Conservation (phyloP, 2,797 vertebrate genomes). For the Tarsius wallacei region DNA sequence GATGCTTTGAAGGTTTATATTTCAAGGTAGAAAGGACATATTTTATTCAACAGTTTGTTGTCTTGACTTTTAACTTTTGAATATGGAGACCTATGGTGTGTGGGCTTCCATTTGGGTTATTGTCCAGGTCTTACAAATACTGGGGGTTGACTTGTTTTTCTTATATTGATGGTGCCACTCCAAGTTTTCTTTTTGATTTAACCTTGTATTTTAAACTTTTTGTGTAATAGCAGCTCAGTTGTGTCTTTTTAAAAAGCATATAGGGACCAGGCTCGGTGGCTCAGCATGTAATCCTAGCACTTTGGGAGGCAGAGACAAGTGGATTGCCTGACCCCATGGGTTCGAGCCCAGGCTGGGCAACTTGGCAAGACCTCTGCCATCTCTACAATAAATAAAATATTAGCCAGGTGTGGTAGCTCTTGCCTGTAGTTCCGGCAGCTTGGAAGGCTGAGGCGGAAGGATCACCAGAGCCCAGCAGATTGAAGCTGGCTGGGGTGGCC, state of each 20-base stretch:
- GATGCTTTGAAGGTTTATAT: neutral
- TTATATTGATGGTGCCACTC: neutral
- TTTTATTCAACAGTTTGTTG: neutral
- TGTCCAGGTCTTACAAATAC: neutral
- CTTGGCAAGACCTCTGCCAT: no score
- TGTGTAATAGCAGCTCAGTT: neutral
- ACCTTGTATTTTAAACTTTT: slow-evolving; percentile 40
- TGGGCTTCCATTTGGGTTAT: neutral
- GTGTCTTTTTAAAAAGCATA: neutral
- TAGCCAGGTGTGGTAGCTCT: no score
- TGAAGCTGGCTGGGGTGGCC: no score
- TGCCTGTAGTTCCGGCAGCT: no score
- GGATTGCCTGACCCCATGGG: no score
- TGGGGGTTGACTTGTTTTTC: neutral
- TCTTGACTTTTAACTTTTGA: neutral
- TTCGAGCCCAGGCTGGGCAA: no score
- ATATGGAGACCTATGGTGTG: neutral
- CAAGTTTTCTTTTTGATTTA: slow-evolving; percentile 47
- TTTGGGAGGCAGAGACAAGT: no score
- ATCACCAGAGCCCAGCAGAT: no score
- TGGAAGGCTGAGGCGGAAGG: no score
- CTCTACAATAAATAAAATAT: no score
- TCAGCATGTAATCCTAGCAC: no score
- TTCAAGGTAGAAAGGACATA: neutral
- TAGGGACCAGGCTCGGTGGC: no score